Evolutionary conservation across 2,113 vertebrate species (phyloP).

Genomic region (Hirundichthys speculiger): DNA sequence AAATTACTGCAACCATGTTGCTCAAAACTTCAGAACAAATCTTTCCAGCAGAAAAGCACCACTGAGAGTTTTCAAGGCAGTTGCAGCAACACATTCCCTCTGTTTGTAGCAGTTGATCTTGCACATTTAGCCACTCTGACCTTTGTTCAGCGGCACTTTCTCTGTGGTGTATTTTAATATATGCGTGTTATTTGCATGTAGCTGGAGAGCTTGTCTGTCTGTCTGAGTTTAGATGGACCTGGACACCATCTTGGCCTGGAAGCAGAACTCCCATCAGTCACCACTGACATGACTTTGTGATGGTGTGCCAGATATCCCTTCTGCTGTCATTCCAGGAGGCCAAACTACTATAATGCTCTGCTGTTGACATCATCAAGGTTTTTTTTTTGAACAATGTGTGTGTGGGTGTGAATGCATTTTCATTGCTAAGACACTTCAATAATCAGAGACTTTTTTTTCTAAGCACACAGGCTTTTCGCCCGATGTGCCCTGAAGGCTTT

Average conservation of each 20-base stretch:
- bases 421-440: slow-evolving; percentile 55
- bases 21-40: slow-evolving; percentile 14
- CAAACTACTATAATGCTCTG: slow-evolving; percentile 35
- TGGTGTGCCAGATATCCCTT: slow-evolving; percentile 68
- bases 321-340: slow-evolving; percentile 62
- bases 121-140: slow-evolving; percentile 63
- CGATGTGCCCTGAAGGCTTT: slow-evolving; percentile 72
- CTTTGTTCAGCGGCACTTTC: slow-evolving; percentile 56
- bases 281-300: slow-evolving; percentile 63
- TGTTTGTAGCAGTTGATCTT: slow-evolving; percentile 50
- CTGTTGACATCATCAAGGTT: slow-evolving; percentile 52
- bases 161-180: slow-evolving; percentile 65
- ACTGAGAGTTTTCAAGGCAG: slow-evolving; percentile 24
- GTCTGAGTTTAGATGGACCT: slow-evolving; percentile 53
- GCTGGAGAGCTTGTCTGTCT: slow-evolving; percentile 39
- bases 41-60: slow-evolving; percentile 28
- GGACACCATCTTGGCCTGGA: slow-evolving; percentile 50
- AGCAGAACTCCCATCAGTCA: slow-evolving; percentile 70
- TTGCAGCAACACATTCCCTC: slow-evolving; percentile 49
- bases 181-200: slow-evolving; percentile 69
- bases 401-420: slow-evolving; percentile 27
- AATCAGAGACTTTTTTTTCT: slow-evolving; percentile 37
- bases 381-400: slow-evolving; percentile 27
- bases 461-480: slow-evolving; percentile 58
- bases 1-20: slow-evolving; percentile 11